phyloP scores from a whole-genome alignment of 2,888 invertebrate species.

The Xylota sylvarum region DNA sequence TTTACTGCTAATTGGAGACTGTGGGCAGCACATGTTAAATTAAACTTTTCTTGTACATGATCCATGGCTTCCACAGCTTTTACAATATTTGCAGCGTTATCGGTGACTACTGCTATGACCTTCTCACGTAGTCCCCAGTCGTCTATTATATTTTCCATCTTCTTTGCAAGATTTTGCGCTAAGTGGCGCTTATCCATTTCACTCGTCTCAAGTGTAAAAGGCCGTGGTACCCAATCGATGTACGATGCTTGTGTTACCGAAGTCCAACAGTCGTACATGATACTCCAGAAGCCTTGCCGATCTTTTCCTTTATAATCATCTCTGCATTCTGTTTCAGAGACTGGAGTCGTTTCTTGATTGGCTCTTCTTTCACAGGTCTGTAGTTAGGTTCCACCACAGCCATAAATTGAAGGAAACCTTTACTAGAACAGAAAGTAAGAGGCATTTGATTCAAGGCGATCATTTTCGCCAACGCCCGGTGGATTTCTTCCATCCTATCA shows the following conservation, averaged over 20 bases:
- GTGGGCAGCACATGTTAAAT: conserved; percentile 19
- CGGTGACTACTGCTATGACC: conserved; percentile 29
- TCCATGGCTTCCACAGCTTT: no score
- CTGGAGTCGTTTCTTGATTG: conserved; percentile 18
- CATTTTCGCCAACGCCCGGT: conserved; percentile 33
- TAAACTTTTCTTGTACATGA: neutral
- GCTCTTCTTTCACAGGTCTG: conserved; percentile 25
- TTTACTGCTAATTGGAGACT: no score
- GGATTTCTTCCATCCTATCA: conserved; percentile 6
- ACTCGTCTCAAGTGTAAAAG: conserved; percentile 34
- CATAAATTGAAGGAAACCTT: conserved; percentile 21
- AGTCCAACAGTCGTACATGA: conserved; percentile 19
- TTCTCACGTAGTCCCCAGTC: conserved; percentile 26
- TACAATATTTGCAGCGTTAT: conserved; percentile 36
- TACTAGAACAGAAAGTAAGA: no score
- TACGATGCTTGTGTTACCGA: conserved; percentile 25
- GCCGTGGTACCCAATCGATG: conserved; percentile 1
- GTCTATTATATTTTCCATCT: conserved; percentile 9
- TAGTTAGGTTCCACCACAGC: conserved; percentile 29
- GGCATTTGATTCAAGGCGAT: conserved; percentile 8
- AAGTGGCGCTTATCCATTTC: conserved; percentile 11
- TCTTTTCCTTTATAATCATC: no score
- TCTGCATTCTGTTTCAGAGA: no score
- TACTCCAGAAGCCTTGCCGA: conserved; percentile 15
- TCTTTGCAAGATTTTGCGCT: conserved; percentile 11